Conservation (phyloP, 2,888 invertebrate genomes). For the Drosophila paranaensis region DNA sequence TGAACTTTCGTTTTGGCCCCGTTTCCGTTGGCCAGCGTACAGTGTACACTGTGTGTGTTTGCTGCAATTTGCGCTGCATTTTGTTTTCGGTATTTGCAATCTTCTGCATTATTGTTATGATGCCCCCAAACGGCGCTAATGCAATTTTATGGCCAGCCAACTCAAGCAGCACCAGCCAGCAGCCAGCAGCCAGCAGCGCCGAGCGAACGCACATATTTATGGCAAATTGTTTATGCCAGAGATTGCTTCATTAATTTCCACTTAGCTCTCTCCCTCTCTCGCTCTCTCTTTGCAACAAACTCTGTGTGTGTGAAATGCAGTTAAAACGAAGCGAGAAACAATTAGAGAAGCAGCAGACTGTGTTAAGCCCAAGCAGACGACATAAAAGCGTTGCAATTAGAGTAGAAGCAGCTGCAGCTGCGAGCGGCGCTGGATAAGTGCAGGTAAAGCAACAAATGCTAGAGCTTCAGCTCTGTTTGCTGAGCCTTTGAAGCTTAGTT, state of each 20-base stretch:
- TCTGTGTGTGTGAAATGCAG: background rate
- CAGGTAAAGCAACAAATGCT: background rate
- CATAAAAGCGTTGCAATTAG: background rate
- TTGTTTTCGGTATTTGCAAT: constrained; percentile 49
- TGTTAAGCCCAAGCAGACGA: constrained; percentile 11
- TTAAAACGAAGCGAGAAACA: background rate
- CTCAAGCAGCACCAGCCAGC: constrained; percentile 4
- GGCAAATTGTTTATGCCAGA: constrained; percentile 54
- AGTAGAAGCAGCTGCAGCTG: background rate
- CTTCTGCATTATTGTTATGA: constrained; percentile 67
- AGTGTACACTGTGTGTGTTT: constrained; percentile 24
- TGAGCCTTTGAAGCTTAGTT: background rate
- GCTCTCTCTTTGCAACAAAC: too few relatives aligned
- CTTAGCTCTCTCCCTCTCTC: constrained; percentile 20
- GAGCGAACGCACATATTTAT: constrained; percentile 35
- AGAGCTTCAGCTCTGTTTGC: background rate
- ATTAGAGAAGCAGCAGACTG: constrained; percentile 9
- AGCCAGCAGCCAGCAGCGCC: constrained; percentile 4
- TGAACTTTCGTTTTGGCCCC: constrained; percentile 73
- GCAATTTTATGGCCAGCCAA: constrained; percentile 57
- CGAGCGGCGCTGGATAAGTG: constrained; percentile 5
- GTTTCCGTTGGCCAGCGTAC: constrained; percentile 29
- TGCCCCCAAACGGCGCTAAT: constrained; percentile 57
- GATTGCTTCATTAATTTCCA: constrained; percentile 61
- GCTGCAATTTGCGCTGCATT: constrained; percentile 38